Evolutionary conservation across 2,797 vertebrate species (phyloP).

Genomic region (Liparis tanakae): DNA sequence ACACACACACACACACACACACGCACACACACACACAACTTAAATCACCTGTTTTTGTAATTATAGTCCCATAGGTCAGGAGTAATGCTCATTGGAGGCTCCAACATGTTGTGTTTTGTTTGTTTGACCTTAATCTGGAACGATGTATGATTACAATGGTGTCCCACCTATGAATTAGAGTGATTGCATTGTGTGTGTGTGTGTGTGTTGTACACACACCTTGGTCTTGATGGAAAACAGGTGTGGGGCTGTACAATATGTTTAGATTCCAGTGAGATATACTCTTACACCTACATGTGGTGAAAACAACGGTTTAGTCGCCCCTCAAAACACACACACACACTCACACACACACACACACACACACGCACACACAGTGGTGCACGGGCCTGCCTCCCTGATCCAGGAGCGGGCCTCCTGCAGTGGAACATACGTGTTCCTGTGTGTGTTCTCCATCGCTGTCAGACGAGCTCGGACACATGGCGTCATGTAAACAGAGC

Average conservation of each 20-base stretch:
- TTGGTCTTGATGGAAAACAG: conserved; percentile 18
- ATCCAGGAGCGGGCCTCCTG: conserved; percentile 44
- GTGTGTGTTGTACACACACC: conserved; percentile 5
- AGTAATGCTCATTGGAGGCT: background rate
- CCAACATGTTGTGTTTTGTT: conserved; percentile 27
- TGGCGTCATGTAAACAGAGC: conserved; percentile 72
- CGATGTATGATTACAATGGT: conserved; percentile 21
- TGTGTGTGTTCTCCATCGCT: conserved; percentile 57
- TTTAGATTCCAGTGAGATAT: conserved; percentile 10
- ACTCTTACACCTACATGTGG: conserved; percentile 25
- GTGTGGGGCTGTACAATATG: conserved; percentile 24
- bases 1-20: background rate
- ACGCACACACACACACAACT: background rate
- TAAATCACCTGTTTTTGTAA: conserved; percentile 15
- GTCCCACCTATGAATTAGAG: conserved; percentile 2
- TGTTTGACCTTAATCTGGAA: conserved; percentile 32
- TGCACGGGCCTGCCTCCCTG: conserved; percentile 23
- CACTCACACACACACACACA: background rate
- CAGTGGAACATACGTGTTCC: conserved; percentile 58
- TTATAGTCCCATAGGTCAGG: conserved; percentile 30
- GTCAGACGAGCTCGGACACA: conserved; percentile 71
- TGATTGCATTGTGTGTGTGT: conserved; percentile 8
- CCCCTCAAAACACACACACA: conserved; percentile 18
- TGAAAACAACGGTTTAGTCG: conserved; percentile 17
- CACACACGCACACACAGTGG: background rate